Percentiles rank a stretch among this genome's conserved stretches.
Conservation (phyloP, 2,888 invertebrate genomes). For the Deroplatys truncata region DNA sequence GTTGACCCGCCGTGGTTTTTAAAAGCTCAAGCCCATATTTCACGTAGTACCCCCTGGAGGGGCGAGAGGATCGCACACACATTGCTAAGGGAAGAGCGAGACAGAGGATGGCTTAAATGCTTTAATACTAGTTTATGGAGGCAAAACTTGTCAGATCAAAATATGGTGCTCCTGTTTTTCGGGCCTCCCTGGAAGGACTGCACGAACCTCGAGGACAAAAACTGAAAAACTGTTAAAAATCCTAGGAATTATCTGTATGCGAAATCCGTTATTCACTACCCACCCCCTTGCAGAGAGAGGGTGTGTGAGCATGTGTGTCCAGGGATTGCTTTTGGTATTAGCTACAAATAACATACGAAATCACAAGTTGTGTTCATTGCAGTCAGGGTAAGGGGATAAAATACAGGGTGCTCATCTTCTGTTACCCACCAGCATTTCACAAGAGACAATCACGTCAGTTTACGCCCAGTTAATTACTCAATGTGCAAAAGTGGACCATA, state of each 20-base stretch:
- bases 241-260: neutral
- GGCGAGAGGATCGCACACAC: neutral
- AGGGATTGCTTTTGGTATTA: neutral
- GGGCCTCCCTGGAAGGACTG: neutral
- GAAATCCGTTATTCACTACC: neutral
- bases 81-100: neutral
- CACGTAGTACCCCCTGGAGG: conserved; percentile 4
- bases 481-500: too few relatives aligned
- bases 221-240: conserved; percentile 14
- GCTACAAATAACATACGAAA: neutral
- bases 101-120: conserved; percentile 9
- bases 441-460: too few relatives aligned
- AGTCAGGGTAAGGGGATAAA: neutral
- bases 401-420: neutral
- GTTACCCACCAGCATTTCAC: too few relatives aligned
- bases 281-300: neutral
- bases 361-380: neutral
- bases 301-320: neutral
- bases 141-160: conserved; percentile 27
- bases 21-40: conserved; percentile 23
- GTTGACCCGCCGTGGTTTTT: conserved; percentile 8
- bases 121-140: conserved; percentile 29
- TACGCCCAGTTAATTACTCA: too few relatives aligned
- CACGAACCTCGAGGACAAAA: neutral
- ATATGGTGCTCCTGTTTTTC: neutral